These are phyloP conservation scores for Drosophila kambysellisi DNA, from an alignment of 2,888 invertebrate species.

Conservation along the genomic window DNA sequence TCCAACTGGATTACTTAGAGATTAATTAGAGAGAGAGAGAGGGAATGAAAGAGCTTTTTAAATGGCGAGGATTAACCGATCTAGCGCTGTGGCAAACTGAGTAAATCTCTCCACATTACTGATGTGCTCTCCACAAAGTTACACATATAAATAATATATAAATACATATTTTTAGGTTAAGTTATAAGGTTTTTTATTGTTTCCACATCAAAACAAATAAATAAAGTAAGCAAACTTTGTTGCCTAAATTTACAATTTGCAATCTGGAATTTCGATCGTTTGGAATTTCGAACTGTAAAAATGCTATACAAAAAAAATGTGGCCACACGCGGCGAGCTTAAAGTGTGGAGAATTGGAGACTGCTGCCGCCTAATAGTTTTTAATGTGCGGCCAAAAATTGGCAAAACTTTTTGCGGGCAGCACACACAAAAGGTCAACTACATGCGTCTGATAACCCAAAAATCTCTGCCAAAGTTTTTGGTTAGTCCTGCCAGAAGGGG, in stretches of 20 bases:
- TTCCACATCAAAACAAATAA: background rate
- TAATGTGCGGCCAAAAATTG: slow-evolving; percentile 53
- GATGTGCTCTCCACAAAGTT: background rate
- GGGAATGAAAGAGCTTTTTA: too few species aligned
- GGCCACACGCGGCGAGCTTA: background rate
- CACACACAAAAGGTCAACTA: slow-evolving; percentile 69
- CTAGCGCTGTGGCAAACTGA: background rate
- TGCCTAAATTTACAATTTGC: background rate
- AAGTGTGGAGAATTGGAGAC: slow-evolving; percentile 33
- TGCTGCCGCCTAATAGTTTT: slow-evolving; percentile 68
- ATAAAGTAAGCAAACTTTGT: background rate
- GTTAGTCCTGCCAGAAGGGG: slow-evolving; percentile 57
- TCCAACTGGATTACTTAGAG: too few species aligned
- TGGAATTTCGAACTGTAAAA: background rate
- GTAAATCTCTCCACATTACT: background rate
- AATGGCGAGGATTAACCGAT: background rate
- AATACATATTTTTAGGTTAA: too few species aligned
- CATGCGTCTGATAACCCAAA: slow-evolving; percentile 71
- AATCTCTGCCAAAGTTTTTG: slow-evolving; percentile 61
- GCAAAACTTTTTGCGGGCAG: slow-evolving; percentile 31
- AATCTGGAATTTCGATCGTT: background rate
- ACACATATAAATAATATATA: background rate
- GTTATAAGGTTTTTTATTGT: background rate
- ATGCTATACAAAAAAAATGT: background rate
- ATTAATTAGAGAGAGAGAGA: too few species aligned